Evolutionary conservation across 2,113 vertebrate genomes (phyloP).

Genomic region (Pachyramphus minor): DNA sequence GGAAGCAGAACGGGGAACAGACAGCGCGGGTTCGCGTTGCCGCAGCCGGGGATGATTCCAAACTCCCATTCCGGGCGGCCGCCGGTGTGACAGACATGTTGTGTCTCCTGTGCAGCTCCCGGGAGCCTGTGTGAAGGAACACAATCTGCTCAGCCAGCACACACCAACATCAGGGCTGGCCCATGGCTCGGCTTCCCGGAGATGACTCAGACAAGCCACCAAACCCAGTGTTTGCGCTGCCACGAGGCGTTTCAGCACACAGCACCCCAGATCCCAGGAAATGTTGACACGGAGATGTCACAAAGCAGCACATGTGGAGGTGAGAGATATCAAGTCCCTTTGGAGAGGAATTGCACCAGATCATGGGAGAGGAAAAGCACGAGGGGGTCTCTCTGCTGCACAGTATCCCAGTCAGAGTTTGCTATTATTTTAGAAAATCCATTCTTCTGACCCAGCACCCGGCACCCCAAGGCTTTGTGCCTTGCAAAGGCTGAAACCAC

Average conservation of each 20-base stretch:
- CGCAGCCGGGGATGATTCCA: neutral
- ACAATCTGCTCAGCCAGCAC: neutral
- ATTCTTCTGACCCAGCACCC: too few relatives aligned
- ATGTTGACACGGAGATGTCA: rapidly evolving
- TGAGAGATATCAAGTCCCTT: neutral
- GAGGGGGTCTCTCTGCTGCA: neutral
- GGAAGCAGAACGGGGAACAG: constrained; percentile 15
- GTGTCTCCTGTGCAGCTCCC: neutral
- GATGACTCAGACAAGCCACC: neutral
- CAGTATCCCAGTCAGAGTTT: neutral
- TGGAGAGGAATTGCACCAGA: neutral
- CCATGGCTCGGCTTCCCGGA: rapidly evolving
- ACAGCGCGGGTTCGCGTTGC: neutral
- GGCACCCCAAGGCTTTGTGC: too few relatives aligned
- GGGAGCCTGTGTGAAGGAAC: neutral
- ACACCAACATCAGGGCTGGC: neutral
- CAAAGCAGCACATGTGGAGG: neutral
- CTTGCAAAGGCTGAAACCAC: neutral
- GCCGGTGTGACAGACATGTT: neutral
- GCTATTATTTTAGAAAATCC: neutral
- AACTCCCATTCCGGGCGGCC: neutral
- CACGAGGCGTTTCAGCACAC: rapidly evolving
- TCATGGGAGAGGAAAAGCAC: neutral
- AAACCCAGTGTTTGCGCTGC: neutral
- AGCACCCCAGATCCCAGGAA: neutral